A percentile compares a stretch with the other conserved stretches of the same genome.
phyloP scores from a whole-genome alignment of 2,888 invertebrate genomes.

The Branchipolynoe longqiensis region DNA sequence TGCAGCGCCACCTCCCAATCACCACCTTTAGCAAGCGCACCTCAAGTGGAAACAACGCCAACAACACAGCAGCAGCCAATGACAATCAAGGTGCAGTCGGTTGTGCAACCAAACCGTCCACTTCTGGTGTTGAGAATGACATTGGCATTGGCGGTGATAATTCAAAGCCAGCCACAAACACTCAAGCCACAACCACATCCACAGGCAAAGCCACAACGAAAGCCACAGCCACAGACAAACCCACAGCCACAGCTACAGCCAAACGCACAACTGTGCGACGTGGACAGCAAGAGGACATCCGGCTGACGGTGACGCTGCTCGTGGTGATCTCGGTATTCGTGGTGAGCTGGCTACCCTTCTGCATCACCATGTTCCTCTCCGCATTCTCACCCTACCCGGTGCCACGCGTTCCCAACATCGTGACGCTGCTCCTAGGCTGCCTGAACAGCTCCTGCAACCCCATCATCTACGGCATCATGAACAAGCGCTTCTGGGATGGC shows the following conservation, averaged over 20 bases:
- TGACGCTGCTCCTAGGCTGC: slow-evolving; percentile 75
- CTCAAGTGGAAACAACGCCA: neutral
- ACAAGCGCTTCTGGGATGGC: slow-evolving; percentile 72
- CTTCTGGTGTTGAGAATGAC: neutral
- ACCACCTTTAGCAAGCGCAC: no score
- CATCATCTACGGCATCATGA: slow-evolving; percentile 77
- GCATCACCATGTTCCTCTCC: slow-evolving; percentile 75
- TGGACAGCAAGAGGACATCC: slow-evolving; percentile 70
- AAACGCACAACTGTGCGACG: neutral
- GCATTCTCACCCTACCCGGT: slow-evolving; percentile 67
- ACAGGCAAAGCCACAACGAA: neutral
- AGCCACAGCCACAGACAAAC: neutral
- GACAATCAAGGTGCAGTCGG: neutral
- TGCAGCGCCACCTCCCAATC: no score
- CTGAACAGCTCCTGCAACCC: slow-evolving; percentile 77
- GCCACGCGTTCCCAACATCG: slow-evolving; percentile 72
- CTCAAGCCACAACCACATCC: neutral
- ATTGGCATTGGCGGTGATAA: neutral
- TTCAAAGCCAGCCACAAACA: neutral
- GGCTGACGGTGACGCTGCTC: slow-evolving; percentile 71
- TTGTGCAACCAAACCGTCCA: no score
- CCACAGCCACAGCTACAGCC: no score
- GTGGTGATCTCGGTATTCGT: slow-evolving; percentile 75
- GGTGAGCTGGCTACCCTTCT: slow-evolving; percentile 78
- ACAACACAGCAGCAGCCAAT: neutral